Conservation (phyloP, 2,113 vertebrate genomes). For the Alouatta palliata region DNA sequence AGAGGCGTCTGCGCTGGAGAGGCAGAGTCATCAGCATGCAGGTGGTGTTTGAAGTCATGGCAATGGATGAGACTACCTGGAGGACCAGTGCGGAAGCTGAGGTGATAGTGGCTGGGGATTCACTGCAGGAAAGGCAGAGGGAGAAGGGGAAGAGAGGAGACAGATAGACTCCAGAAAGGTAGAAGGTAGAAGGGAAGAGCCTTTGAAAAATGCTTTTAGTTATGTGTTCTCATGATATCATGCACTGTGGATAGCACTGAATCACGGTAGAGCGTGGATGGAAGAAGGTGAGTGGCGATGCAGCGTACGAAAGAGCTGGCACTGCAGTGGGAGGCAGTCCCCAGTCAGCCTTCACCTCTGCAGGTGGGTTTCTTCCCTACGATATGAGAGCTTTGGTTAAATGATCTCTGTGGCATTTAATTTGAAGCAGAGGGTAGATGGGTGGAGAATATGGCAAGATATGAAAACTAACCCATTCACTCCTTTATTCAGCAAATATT, state of each 20-base stretch:
- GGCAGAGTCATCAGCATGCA: not conserved
- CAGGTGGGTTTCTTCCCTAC: not conserved
- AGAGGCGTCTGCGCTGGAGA: not conserved
- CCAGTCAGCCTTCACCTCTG: not conserved
- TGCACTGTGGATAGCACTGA: too few relatives aligned
- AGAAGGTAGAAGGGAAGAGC: not conserved
- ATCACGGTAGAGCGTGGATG: fast-evolving
- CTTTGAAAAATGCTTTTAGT: not conserved
- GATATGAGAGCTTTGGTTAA: not conserved
- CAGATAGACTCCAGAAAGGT: not conserved
- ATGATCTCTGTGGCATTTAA: not conserved
- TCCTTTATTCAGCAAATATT: not conserved
- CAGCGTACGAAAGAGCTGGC: too few relatives aligned
- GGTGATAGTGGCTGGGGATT: not conserved
- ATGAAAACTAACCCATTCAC: not conserved
- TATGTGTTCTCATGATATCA: not conserved
- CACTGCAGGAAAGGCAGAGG: not conserved
- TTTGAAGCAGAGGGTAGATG: not conserved
- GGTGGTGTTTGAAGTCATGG: not conserved
- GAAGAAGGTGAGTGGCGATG: not conserved
- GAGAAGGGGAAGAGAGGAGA: not conserved
- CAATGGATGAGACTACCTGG: too few relatives aligned
- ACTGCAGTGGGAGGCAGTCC: not conserved
- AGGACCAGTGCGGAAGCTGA: not conserved
- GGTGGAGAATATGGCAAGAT: not conserved